These are phyloP conservation scores for Acrossocheilus fasciatus DNA, from an alignment of 2,797 vertebrate species.

Conservation along the genomic window DNA sequence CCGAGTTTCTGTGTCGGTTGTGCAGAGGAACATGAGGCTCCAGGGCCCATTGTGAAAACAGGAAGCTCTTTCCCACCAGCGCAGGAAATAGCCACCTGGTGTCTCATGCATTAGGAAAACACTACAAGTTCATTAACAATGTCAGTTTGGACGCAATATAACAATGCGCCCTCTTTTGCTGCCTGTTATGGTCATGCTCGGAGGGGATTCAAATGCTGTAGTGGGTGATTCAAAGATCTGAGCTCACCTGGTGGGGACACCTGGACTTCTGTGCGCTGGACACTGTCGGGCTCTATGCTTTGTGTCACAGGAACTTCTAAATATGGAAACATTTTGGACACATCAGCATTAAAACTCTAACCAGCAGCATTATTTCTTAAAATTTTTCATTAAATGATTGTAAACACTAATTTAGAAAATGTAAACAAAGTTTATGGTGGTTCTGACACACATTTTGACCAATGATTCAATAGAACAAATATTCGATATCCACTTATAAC, in stretches of 20 bases:
- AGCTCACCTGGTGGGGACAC: conserved; percentile 69
- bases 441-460: not conserved
- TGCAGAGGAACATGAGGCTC: conserved; percentile 38
- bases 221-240: conserved; percentile 42
- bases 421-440: not conserved
- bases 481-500: not conserved
- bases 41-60: conserved; percentile 71
- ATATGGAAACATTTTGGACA: not conserved
- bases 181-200: conserved; percentile 43
- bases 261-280: conserved; percentile 59
- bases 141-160: conserved; percentile 37
- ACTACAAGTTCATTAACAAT: conserved; percentile 75
- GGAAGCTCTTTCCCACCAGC: conserved; percentile 72
- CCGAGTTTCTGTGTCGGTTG: conserved; percentile 43
- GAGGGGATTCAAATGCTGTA: conserved; percentile 13
- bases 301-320: conserved; percentile 59
- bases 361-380: not conserved
- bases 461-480: not conserved
- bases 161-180: conserved; percentile 68
- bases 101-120: conserved; percentile 63
- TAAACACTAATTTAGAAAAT: not conserved
- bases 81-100: conserved; percentile 78
- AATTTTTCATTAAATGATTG: not conserved
- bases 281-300: conserved; percentile 61
- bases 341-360: not conserved